Evolutionary conservation across 2,113 vertebrate genomes (phyloP).

Genomic region (Regulus satrapa): DNA sequence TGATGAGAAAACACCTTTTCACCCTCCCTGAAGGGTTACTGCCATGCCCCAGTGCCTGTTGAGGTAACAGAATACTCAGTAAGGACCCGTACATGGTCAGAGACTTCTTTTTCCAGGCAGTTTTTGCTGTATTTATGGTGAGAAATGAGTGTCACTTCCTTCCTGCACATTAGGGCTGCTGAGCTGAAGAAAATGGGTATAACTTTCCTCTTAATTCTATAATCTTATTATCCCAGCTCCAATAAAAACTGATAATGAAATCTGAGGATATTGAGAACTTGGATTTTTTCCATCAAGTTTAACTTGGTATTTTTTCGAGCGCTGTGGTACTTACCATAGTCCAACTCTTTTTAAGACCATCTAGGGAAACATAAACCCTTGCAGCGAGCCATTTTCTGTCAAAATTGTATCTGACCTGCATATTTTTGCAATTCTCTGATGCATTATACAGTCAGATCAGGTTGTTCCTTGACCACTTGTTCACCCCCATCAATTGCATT

Average conservation of each 20-base stretch:
- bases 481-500: constrained; percentile 76
- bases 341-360: constrained; percentile 57
- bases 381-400: constrained; percentile 66
- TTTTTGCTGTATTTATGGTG: not conserved
- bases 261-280: constrained; percentile 33
- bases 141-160: constrained; percentile 5
- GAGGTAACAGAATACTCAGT: not conserved
- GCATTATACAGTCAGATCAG: constrained; percentile 71
- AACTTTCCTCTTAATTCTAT: constrained; percentile 59
- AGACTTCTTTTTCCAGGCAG: not conserved
- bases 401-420: constrained; percentile 68
- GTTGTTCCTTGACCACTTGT: constrained; percentile 69
- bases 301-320: constrained; percentile 38
- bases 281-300: constrained; percentile 39
- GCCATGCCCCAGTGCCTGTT: not conserved
- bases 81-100: not conserved
- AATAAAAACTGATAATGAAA: constrained; percentile 53
- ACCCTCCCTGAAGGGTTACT: not conserved
- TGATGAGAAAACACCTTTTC: not conserved
- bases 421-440: constrained; percentile 67
- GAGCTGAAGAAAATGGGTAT: constrained; percentile 36
- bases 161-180: constrained; percentile 1
- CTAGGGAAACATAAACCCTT: constrained; percentile 71
- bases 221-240: constrained; percentile 47
- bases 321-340: constrained; percentile 57